Evolutionary conservation across 2,113 vertebrate genomes (phyloP), one percentile per base, ranked within the genome.

Genomic region (Stigmatopora nigra): DNA sequence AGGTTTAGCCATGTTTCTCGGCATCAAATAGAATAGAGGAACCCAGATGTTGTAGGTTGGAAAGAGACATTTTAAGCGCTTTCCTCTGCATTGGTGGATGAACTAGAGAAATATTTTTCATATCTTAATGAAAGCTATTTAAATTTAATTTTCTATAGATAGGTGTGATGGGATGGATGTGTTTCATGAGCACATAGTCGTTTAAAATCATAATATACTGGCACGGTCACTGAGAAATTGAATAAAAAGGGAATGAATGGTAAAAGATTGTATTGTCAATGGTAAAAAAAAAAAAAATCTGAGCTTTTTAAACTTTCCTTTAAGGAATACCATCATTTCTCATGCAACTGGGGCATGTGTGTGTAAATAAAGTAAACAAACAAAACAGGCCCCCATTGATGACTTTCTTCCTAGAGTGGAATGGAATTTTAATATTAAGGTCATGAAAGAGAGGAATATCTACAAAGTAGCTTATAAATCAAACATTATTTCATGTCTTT

Each of bases 311-410:
- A 31, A 31, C 25, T 31, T 46, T 46, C 45, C 45, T 46, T 13
- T 14, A 46, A 14, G 45, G 11, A 4, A 46, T 13, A 14, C 14
- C 11, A 7, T 11, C 45, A 46, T 46, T 46, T 46, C 63, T 58
- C 58, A 3, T n/a, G 52, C 71, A 75, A 67, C 62, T 46, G 48
- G 20, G 57, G 59, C 53, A 56, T 62, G 46, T 22, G 38, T 58
- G 69, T 64, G 69, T 80, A 82, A 82, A 75, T 79, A 82, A 79
- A 75, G 79, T 81, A 87, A 86, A 79, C 72, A 78, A 64, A 67
- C 61, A 65, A 68, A 57, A 67, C 64, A 71, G 68, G 63, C 63
- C 71, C 75, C 76, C 63, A 73, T 81, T 84, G 83, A 76, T 72
- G 78, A 80, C 66, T 65, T 60, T 63, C 12, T 44, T 56, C 62